Evolutionary conservation across 2,888 invertebrate genomes (phyloP), one percentile per base, ranked within the genome.

Genomic region (Torymus aiolomorphi): DNA sequence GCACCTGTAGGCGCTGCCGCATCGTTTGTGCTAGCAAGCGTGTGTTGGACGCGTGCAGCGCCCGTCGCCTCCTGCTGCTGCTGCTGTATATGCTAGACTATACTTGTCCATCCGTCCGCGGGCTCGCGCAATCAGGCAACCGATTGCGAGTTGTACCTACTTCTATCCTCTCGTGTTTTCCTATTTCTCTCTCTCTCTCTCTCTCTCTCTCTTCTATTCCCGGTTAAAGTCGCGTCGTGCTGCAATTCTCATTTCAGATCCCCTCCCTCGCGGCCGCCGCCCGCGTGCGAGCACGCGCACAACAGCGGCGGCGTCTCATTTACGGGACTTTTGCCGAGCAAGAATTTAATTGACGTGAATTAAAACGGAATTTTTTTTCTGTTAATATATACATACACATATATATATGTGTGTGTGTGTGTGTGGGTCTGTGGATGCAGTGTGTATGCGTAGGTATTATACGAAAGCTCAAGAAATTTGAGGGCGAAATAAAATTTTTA

Each of bases 291-390:
- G 31, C 31, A 31, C 31, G 31, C 31, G 31, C 31, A 8, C 31
- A 8, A 3, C 31, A 3, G 31, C 24, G 3, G 13, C 42, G 24
- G 16, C 20, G 14, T 24, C 67, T 78, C 59, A 24, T 70, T 79
- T 79, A 79, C 79, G 75, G 65, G 70, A 75, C 79, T 57, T 31
- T 0, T 31, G 31, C 31, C 31, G n/a, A n/a, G n/a, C 14, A 24
- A 63, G 59, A 70, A 66, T 70, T 70, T 69, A 54, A 75, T 79
- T 74, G 65, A 70, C 79, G 57, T 24, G 56, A 70, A 65, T 70
- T 79, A 75, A 75, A 76, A 75, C 79, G 71, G 75, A 57, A 57
- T 42, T 66, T 70, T 74, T 63, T 62, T 56, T 20, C 49, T 13
- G 4, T 11, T 8, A 18, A 54, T 20, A 16, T 24, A 3, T 54